Conservation (phyloP, 2,113 vertebrate species). For the Sylvicapra grimmia region DNA sequence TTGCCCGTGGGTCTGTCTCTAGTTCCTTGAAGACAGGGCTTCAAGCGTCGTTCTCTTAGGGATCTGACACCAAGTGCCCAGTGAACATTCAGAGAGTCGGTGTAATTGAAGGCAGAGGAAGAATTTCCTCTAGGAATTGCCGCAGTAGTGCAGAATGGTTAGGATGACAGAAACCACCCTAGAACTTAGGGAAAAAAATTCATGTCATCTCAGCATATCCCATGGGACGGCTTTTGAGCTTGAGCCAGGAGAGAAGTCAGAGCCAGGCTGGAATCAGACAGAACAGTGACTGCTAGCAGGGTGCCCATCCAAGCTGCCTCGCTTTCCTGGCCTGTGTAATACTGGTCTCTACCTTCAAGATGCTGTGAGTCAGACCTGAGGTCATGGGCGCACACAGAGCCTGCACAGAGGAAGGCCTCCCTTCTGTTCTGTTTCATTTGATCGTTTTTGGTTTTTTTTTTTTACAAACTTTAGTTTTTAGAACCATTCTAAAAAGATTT, state of each 20-base stretch:
- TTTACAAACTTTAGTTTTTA: not conserved
- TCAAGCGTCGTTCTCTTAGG: not conserved
- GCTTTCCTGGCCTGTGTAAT: not conserved
- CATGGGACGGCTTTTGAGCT: not conserved
- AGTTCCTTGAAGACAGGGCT: not conserved
- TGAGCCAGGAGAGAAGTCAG: not conserved
- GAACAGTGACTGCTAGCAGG: not conserved
- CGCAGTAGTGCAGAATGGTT: not conserved
- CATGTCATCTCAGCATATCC: not conserved
- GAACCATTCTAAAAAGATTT: not conserved
- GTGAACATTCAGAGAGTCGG: not conserved
- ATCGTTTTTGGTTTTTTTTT: not conserved
- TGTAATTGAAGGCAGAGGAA: not conserved
- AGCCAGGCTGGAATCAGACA: not conserved
- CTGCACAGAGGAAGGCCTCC: not conserved
- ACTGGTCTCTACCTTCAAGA: not conserved
- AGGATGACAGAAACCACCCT: not conserved
- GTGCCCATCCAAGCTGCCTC: not conserved
- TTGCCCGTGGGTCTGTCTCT: not conserved
- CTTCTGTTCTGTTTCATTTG: not conserved
- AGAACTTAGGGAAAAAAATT: not conserved
- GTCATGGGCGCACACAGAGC: rapidly evolving
- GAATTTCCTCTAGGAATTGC: not conserved
- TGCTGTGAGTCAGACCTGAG: not conserved
- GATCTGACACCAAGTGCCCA: not conserved